These are phyloP conservation scores for Melierax canorus DNA, from an alignment of 2,113 vertebrate species.

Conservation along the genomic window DNA sequence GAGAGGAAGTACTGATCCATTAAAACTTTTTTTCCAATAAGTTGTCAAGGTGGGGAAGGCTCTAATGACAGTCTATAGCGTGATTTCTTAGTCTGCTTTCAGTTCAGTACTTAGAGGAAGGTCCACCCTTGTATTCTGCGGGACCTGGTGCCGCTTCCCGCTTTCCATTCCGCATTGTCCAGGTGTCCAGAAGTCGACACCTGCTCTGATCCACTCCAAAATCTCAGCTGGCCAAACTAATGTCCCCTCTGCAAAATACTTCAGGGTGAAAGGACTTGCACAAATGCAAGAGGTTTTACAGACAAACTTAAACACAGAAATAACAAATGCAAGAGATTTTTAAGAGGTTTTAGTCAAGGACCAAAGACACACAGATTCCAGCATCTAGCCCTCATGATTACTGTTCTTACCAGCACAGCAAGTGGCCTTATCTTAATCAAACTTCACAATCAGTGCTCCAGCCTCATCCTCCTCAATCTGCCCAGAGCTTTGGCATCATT, in stretches of 20 bases:
- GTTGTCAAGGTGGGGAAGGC: neutral
- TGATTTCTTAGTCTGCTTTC: neutral
- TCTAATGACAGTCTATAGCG: neutral
- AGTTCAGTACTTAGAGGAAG: neutral
- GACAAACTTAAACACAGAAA: neutral
- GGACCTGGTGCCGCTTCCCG: neutral
- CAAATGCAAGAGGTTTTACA: neutral
- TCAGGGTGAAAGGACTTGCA: neutral
- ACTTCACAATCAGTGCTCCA: neutral
- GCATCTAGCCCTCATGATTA: neutral
- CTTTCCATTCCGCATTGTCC: neutral
- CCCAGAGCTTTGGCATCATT: neutral
- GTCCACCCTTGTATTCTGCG: neutral
- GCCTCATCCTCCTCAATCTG: neutral
- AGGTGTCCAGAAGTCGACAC: neutral
- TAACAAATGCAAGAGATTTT: neutral
- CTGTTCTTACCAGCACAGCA: neutral
- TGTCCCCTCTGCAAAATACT: neutral
- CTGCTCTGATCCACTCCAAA: neutral
- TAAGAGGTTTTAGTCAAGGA: neutral
- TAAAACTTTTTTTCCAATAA: neutral
- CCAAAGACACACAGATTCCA: neutral
- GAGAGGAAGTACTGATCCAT: neutral
- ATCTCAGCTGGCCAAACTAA: neutral
- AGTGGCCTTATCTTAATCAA: slow-evolving; percentile 19